These are phyloP conservation scores for Parasteatoda lunata DNA, from an alignment of 2,888 invertebrate species.

Conservation along the genomic window DNA sequence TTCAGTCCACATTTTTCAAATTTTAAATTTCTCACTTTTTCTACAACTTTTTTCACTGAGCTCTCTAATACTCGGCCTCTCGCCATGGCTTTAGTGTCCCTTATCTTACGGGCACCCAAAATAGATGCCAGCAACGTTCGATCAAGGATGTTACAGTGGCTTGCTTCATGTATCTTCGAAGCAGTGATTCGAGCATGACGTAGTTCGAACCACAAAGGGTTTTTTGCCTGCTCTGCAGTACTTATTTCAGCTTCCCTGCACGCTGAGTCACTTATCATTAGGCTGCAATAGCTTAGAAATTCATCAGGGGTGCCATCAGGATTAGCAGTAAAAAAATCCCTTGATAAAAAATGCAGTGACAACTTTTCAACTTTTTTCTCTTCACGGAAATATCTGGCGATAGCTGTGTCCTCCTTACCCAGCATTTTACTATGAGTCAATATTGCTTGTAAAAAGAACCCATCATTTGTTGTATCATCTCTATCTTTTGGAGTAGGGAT, in stretches of 20 bases:
- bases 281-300: neutral
- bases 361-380: neutral
- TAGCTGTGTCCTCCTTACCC: neutral
- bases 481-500: too few relatives aligned
- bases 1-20: neutral
- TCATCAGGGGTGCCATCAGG: neutral
- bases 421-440: neutral
- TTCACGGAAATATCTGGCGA: neutral
- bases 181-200: constrained; percentile 8
- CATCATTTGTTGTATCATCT: neutral
- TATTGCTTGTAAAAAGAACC: neutral
- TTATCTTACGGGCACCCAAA: neutral
- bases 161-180: constrained; percentile 7
- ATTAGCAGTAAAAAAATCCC: neutral
- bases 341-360: neutral
- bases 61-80: constrained; percentile 1
- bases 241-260: neutral
- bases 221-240: neutral
- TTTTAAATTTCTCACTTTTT: neutral
- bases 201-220: constrained; percentile 3
- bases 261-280: neutral
- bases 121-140: neutral
- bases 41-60: neutral
- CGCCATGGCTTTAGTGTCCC: constrained; percentile 11
- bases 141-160: neutral